Evolutionary conservation across 2,797 vertebrate genomes (phyloP), one percentile per base, ranked within the genome.

Genomic region (Alca torda): DNA sequence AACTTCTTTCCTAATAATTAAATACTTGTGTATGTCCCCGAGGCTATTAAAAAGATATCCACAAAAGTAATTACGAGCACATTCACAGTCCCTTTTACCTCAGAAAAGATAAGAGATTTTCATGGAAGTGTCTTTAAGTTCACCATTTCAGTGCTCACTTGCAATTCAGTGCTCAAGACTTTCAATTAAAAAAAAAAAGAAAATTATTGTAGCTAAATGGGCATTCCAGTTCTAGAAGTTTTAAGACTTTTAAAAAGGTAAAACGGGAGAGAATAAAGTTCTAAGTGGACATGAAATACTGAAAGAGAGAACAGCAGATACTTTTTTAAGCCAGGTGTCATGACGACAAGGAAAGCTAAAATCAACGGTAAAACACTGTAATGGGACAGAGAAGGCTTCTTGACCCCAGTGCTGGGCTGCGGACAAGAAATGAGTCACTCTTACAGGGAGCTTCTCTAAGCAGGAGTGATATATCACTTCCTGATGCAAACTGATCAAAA

Each of bases 31-130:
- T 69, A 37, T 43, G 18, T 64, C 68, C 60, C 73, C 76, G 94
- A 79, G 84, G 68, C 76, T 94, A 94, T 92, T 97, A 94, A 87
- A 92, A 79, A 93, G 61, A 95, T 89, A 94, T 25, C 54, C 91
- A 92, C 73, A 53, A 69, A 93, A 95, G 53, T 86, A 95, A 95
- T 96, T 96, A 92, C 20, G 13, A 88, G 75, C 61, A 70, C 45
- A 80, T 89, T 75, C 43, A 92, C 63, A 70, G 14, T 92, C 14
- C 39, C 70, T 93, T 91, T 90, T 89, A 77, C 51, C 59, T 70
- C 86, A 80, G 79, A 93, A 86, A n/a, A 88, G 93, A 96, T 69
- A 95, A 95, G 61, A 89, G 19, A 82, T 93, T 95, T 91, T 88
- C 39, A 87, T 56, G 37, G 80, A 97, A 91, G 24, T 80, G 30